Conservation (phyloP, 2,888 invertebrate genomes). For the Crocallis elinguaria region DNA sequence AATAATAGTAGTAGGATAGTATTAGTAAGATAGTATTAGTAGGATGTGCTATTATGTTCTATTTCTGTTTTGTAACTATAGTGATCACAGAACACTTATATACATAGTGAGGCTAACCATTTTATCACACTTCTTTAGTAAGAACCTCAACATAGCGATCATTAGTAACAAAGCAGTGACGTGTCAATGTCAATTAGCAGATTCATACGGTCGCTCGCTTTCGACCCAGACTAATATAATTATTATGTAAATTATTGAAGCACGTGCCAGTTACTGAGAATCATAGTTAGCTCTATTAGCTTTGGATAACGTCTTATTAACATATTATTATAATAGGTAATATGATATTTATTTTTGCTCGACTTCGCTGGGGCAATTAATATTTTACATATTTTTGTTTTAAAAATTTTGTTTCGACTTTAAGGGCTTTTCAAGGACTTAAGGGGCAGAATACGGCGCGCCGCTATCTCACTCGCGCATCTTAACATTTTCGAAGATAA, state of each 20-base stretch:
- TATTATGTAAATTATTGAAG: constrained; percentile 47
- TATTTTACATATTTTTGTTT: not conserved
- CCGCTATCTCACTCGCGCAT: too few relatives aligned
- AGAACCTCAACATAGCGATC: not conserved
- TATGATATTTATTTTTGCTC: not conserved
- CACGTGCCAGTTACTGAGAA: constrained; percentile 28
- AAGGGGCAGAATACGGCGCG: too few relatives aligned
- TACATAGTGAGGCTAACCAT: not conserved
- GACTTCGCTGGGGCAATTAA: not conserved
- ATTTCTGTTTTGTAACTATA: too few relatives aligned
- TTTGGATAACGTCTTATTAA: not conserved
- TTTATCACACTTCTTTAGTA: not conserved
- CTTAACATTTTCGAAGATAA: too few relatives aligned
- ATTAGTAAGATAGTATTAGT: too few relatives aligned
- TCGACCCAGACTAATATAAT: constrained; percentile 41
- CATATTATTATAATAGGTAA: too few relatives aligned
- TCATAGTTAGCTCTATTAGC: constrained; percentile 15
- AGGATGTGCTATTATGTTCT: too few relatives aligned
- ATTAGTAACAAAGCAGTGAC: constrained; percentile 27
- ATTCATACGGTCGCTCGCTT: constrained; percentile 31
- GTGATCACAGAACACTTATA: not conserved
- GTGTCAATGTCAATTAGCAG: constrained; percentile 39
- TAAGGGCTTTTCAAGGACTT: too few relatives aligned
- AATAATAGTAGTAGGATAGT: too few relatives aligned
- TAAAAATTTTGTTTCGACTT: not conserved